Evolutionary conservation across 2,888 invertebrate species (phyloP), one percentile per base, ranked within the genome.

Genomic region (Habrosyne pyritoides): DNA sequence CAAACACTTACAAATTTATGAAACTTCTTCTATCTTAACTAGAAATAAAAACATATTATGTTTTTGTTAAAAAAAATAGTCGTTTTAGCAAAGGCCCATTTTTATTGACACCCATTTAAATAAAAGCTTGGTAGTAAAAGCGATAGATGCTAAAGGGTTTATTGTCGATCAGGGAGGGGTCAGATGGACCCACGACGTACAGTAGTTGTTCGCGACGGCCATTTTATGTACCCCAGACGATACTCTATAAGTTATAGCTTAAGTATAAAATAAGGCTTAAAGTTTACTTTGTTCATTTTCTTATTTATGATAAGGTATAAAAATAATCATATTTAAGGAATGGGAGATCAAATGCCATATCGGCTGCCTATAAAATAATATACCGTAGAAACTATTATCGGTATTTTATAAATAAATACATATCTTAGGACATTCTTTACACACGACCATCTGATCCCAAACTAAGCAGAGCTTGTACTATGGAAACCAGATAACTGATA

Each of bases 121-220:
- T 28, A 50, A 50, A 49, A 50, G 50, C 50, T 50, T 50, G 21
- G 50, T 21, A 50, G 28, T 28, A 50, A 50, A 50, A 21, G 30
- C 28, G 28, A 50, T 50, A 50, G 50, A 50, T 21, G 50, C 21
- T 50, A 28, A 50, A 21, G 50, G 50, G 28, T 50, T 50, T 50
- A 50, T 50, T 50, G 50, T 12, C 50, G 50, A 28, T 28, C 21
- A 21, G 50, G 50, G 50, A 50, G 50, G 21, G 50, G 50, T 21
- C 10, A 10, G 50, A 24, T 10, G 21, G 50, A 28, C 28, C 50
- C 42, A n/a, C 42, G 18, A 2, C 42, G 42, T 33, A 5, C 42
- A 42, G 42, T 42, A 42, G 42, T 18, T 18, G 42, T 42, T 21
- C 50, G 28, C 30, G 26, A 28, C 18, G 14, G 14, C 18, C 18